Evolutionary conservation across 2,797 vertebrate species (phyloP).

Genomic region (Geotrypetes seraphini): DNA sequence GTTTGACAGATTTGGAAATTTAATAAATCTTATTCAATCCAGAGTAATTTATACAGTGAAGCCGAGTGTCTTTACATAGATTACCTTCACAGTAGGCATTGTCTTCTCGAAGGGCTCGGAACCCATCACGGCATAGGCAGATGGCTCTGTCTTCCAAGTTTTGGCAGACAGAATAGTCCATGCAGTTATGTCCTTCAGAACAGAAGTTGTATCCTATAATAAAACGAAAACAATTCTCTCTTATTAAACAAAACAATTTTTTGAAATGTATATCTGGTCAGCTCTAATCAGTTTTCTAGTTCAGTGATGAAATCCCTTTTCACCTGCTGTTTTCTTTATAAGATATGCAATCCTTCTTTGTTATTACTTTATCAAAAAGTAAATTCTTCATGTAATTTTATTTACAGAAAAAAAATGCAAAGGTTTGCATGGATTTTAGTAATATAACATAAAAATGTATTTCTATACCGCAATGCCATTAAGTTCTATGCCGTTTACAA

Average conservation of each 20-base stretch:
- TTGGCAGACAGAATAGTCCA: conserved; percentile 85
- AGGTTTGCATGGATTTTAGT: no score
- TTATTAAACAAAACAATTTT: no score
- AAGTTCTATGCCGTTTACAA: no score
- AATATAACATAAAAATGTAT: no score
- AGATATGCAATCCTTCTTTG: neutral
- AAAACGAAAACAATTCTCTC: conserved; percentile 16
- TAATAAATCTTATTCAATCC: conserved; percentile 16
- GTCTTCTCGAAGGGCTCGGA: conserved; percentile 83
- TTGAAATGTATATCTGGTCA: no score
- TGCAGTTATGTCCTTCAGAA: conserved; percentile 73
- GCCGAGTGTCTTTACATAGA: neutral
- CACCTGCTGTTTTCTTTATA: neutral
- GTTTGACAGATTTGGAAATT: conserved; percentile 28
- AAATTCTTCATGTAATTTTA: no score
- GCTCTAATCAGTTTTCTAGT: conserved; percentile 2
- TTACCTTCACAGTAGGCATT: conserved; percentile 94
- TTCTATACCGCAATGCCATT: no score
- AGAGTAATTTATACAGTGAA: conserved; percentile 4
- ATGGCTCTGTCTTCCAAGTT: conserved; percentile 82
- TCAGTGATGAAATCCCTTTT: conserved; percentile 17
- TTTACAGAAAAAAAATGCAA: no score
- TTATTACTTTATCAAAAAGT: no score
- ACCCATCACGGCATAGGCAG: conserved; percentile 86
- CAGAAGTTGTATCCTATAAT: conserved; percentile 87